Evolutionary conservation across 35 echinoderm and acorn worm species (phyloP).

Genomic region (Lytechinus pictus): DNA sequence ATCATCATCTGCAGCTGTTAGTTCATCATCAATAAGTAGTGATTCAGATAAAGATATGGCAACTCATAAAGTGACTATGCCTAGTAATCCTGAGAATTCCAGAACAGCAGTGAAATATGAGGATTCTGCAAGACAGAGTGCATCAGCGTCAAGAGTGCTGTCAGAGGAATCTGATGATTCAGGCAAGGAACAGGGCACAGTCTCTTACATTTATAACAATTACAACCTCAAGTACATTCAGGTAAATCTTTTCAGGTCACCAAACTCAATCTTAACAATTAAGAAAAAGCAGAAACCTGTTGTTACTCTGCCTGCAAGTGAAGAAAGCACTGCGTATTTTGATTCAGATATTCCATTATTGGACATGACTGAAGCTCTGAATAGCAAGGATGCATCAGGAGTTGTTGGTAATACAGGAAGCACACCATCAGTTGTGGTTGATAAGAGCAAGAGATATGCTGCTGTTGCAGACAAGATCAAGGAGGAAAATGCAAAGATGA

Average conservation of each 20-base stretch:
- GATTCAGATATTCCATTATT: slow-evolving; percentile 47
- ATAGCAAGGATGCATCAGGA: background rate
- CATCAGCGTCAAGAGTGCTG: background rate
- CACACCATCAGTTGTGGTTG: slow-evolving; percentile 9
- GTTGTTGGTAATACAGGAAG: background rate
- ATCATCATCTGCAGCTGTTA: background rate
- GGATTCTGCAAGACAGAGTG: background rate
- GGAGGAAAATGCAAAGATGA: background rate
- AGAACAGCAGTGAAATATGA: background rate
- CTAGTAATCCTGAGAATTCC: background rate
- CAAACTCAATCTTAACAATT: background rate
- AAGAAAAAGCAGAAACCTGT: slow-evolving; percentile 39
- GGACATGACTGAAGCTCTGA: slow-evolving; percentile 45
- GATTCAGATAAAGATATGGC: background rate
- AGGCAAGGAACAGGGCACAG: background rate
- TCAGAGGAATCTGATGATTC: background rate
- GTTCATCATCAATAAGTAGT: background rate
- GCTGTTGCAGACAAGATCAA: slow-evolving; percentile 15
- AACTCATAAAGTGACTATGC: background rate
- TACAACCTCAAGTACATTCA: slow-evolving; percentile 53
- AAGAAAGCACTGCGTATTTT: slow-evolving; percentile 45
- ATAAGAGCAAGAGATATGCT: slow-evolving; percentile 14
- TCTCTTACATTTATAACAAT: slow-evolving; percentile 42
- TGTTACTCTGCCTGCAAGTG: background rate
- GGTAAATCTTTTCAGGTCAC: slow-evolving; percentile 38